Percentiles rank a stretch among this genome's conserved stretches.
phyloP scores from a whole-genome alignment of 2,888 invertebrate species.

The Chloromyia formosa region DNA sequence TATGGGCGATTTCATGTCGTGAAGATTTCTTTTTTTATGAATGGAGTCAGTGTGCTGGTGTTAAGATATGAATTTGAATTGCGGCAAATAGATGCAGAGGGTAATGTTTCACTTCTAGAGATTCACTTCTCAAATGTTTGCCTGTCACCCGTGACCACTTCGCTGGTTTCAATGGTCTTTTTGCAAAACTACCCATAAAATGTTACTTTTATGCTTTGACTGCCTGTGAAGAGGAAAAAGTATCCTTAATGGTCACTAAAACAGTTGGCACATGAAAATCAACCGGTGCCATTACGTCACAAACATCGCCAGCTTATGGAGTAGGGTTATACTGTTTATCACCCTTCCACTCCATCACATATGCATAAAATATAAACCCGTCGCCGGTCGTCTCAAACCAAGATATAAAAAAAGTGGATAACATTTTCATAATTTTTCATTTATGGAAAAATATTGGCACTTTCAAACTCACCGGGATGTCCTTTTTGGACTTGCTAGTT shows the following conservation, averaged over 20 bases:
- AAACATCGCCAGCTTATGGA: neutral
- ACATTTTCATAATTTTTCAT: constrained; percentile 46
- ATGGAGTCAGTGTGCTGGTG: neutral
- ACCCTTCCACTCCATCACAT: constrained; percentile 30
- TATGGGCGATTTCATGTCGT: constrained; percentile 4
- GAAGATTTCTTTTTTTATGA: neutral
- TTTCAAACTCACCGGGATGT: constrained; percentile 34
- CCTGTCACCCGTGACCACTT: too few relatives aligned
- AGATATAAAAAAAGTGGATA: constrained; percentile 35
- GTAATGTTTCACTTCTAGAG: neutral
- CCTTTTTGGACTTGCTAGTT: neutral
- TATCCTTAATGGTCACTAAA: constrained; percentile 22
- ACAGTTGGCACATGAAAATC: neutral
- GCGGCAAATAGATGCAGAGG: neutral
- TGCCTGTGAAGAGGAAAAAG: neutral
- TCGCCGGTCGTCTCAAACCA: too few relatives aligned
- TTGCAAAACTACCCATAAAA: neutral
- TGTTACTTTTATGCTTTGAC: neutral
- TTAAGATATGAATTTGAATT: neutral
- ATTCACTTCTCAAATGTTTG: neutral
- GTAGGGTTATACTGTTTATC: neutral
- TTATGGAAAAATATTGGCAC: constrained; percentile 42
- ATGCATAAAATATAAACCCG: constrained; percentile 43
- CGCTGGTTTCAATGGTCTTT: neutral
- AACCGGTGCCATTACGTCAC: too few relatives aligned